Percentiles rank a stretch among this genome's conserved stretches.
phyloP scores from a whole-genome alignment of 2,888 invertebrate species.

The Antheraea assamensis region DNA sequence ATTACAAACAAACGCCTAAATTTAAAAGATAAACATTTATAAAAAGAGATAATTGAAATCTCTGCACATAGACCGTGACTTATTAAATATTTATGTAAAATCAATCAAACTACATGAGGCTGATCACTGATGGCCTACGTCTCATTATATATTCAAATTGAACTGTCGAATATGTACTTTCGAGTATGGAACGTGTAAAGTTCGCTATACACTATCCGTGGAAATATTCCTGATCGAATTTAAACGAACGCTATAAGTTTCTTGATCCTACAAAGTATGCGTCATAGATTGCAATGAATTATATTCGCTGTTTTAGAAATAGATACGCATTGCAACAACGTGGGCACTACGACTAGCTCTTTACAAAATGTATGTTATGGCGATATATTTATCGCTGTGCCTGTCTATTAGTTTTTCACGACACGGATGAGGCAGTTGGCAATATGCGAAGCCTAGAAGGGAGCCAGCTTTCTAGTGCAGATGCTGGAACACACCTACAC shows the following conservation, averaged over 20 bases:
- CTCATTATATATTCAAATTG: constrained; percentile 48
- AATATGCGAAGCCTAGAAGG: no score
- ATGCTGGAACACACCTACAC: no score
- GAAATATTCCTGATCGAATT: not conserved
- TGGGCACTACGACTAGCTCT: no score
- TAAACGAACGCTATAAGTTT: not conserved
- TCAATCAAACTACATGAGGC: constrained; percentile 28
- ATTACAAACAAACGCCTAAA: not conserved
- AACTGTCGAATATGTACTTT: constrained; percentile 50
- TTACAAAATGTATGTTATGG: no score
- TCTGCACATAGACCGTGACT: not conserved
- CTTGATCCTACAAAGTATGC: not conserved
- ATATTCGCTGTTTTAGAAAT: no score
- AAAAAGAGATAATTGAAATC: not conserved
- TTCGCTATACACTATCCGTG: constrained; percentile 29
- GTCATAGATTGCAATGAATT: no score
- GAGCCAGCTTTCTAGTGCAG: no score
- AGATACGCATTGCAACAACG: no score
- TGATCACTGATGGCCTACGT: not conserved
- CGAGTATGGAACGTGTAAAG: constrained; percentile 35
- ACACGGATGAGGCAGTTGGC: no score
- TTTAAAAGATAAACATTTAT: not conserved
- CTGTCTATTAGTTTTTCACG: no score
- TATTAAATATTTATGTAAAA: constrained; percentile 34
- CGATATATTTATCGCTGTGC: no score